Evolutionary conservation across 2,113 vertebrate species (phyloP), one percentile per base, ranked within the genome.

Genomic region (Halichoeres trimaculatus): DNA sequence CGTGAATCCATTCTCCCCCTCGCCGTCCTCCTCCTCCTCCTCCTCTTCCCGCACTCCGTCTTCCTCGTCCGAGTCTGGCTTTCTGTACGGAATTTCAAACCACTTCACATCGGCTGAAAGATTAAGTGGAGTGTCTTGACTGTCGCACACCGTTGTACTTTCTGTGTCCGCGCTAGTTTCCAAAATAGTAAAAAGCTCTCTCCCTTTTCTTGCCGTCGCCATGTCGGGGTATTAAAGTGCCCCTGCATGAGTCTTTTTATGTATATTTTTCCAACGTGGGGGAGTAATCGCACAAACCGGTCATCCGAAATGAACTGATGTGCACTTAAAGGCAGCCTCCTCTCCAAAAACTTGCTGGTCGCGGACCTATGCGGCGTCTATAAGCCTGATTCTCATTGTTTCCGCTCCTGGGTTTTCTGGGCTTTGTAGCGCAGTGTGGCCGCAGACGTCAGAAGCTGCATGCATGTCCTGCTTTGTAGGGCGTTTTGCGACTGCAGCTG

Each of bases 401-500:
- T 93, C 90, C 91, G 93, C 93, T 94, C 80, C 88, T 86, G 93
- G 90, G 70, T 89, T 91, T 93, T 91, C 90, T 90, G 91, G 90
- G 92, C 93, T 93, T 94, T 91, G 93, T 88, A 93, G 93, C 93
- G 94, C 93, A 94, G 93, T 94, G 93, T 94, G 94, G 94, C 93
- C 93, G 92, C 93, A 94, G 94, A 95, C 94, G 94, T 95, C 94
- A 95, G 94, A 94, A 94, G 94, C 94, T 95, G 94, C 92, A 93
- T 93, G 93, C 94, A 94, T 94, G 94, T 95, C 94, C 93, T 95
- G 94, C 94, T 95, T 93, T 94, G 93, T 94, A 94, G 93, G 93
- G 94, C 94, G 93, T 94, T 94, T 93, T 94, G 94, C 93, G 94
- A 94, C 94, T 94, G 94, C 93, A 94, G 93, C 93, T 94, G 93